phyloP scores from a whole-genome alignment of 2,113 vertebrate species.

The Acrocephalus arundinaceus region DNA sequence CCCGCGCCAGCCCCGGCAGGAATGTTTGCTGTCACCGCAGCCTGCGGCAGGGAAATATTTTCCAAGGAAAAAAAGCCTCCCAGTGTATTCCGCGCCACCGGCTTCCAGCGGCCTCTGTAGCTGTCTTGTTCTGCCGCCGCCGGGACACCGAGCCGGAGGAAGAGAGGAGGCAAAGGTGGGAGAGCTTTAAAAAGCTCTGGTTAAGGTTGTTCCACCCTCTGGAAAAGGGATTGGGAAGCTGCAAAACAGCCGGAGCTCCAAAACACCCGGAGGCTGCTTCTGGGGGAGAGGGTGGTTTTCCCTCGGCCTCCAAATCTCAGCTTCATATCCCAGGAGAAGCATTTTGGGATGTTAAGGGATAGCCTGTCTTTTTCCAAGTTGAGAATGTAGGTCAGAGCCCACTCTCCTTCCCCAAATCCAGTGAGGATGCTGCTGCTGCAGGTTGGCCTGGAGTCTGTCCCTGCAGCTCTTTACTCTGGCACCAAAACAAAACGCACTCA shows the following conservation, averaged over 20 bases:
- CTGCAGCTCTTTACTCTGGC: slow-evolving; percentile 59
- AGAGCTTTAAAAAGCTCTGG: slow-evolving; percentile 66
- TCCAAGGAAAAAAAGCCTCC: slow-evolving; percentile 71
- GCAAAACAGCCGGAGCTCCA: background rate
- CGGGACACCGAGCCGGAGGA: slow-evolving; percentile 18
- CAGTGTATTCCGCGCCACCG: slow-evolving; percentile 77
- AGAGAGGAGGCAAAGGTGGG: slow-evolving; percentile 54
- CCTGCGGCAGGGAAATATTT: slow-evolving; percentile 85
- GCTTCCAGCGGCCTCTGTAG: slow-evolving; percentile 70
- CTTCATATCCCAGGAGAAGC: rapidly evolving
- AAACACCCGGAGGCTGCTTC: background rate
- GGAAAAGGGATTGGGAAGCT: background rate
- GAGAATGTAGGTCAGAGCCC: background rate
- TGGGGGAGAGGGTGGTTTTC: background rate
- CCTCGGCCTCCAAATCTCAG: background rate
- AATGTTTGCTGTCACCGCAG: slow-evolving; percentile 92
- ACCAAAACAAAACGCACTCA: slow-evolving; percentile 50
- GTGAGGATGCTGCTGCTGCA: background rate
- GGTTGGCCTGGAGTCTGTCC: slow-evolving; percentile 36
- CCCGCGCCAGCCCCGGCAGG: slow-evolving; percentile 76
- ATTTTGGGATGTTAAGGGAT: rapidly evolving
- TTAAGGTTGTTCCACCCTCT: slow-evolving; percentile 34
- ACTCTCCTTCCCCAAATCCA: background rate
- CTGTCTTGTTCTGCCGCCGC: slow-evolving; percentile 44
- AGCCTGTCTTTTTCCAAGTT: background rate